phyloP scores from a whole-genome alignment of 1,140 invertebrate genomes.

The Stegodyphus dumicola region DNA sequence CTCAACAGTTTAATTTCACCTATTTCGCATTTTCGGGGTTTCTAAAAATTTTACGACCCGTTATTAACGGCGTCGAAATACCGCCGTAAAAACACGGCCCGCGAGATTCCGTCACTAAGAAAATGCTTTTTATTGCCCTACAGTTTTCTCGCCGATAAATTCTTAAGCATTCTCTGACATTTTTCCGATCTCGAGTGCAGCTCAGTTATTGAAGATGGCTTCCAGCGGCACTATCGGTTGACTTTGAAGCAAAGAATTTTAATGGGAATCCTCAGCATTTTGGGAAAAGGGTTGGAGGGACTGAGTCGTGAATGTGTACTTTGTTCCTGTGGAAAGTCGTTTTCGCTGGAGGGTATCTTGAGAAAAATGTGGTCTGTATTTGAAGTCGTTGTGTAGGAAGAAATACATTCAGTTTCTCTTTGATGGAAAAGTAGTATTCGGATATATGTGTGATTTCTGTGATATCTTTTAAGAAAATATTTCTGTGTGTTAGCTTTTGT shows the following conservation, averaged over 20 bases:
- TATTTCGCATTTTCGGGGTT: neutral
- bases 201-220: neutral
- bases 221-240: neutral
- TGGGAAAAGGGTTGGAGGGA: neutral
- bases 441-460: too few species aligned
- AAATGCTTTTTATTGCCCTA: neutral
- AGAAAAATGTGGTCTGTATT: too few species aligned
- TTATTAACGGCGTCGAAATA: constrained; percentile 15
- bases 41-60: constrained; percentile 30
- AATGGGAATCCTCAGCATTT: constrained; percentile 1
- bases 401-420: too few species aligned
- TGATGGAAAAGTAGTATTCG: too few species aligned
- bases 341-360: too few species aligned
- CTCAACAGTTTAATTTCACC: constrained; percentile 29
- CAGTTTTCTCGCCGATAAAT: constrained; percentile 11
- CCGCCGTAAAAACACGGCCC: constrained; percentile 10
- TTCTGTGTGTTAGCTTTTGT: too few species aligned
- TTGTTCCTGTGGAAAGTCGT: neutral
- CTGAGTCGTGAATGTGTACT: neutral
- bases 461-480: too few species aligned
- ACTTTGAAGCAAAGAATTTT: constrained; percentile 6
- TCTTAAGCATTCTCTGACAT: constrained; percentile 1
- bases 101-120: neutral
- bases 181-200: neutral
- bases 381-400: too few species aligned